Percentiles rank a stretch among this genome's conserved stretches.
phyloP scores from a whole-genome alignment of 1,140 invertebrate species.

The Lasioglossum albipes region DNA sequence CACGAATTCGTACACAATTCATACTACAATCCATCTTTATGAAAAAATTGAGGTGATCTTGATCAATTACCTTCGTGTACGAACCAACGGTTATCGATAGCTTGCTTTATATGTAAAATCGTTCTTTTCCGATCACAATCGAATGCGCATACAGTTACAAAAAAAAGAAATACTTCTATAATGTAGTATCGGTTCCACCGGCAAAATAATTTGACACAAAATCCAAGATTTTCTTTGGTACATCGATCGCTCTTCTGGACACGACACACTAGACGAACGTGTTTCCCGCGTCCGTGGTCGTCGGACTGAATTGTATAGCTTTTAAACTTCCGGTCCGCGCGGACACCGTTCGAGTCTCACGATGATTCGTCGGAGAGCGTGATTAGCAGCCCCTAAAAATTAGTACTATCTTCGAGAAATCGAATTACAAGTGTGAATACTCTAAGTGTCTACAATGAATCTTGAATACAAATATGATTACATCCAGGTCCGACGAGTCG shows the following conservation, averaged over 20 bases:
- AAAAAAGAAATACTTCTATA: no score
- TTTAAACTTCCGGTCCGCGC: conserved; percentile 12
- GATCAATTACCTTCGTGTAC: no score
- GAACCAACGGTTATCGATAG: no score
- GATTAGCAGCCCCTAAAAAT: conserved; percentile 47
- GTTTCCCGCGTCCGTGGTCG: conserved; percentile 50
- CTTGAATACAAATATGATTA: conserved; percentile 66
- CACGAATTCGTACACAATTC: no score
- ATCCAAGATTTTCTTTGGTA: conserved; percentile 64
- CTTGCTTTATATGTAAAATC: no score
- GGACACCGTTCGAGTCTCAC: conserved; percentile 14
- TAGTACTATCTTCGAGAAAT: conserved; percentile 58
- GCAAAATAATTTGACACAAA: conserved; percentile 45
- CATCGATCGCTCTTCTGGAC: conserved; percentile 67
- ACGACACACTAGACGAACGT: conserved; percentile 73
- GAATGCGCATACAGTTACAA: no score
- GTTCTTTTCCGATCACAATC: no score
- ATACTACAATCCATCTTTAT: no score
- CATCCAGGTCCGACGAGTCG: conserved; percentile 62
- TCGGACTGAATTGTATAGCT: neutral
- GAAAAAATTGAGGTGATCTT: no score
- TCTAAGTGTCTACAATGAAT: conserved; percentile 52
- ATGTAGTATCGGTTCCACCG: neutral
- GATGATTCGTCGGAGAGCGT: conserved; percentile 14
- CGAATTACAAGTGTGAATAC: conserved; percentile 58